Base-by-base conservation (phyloP, 2,888 invertebrate species). In the Tethea ocularis region DNA sequence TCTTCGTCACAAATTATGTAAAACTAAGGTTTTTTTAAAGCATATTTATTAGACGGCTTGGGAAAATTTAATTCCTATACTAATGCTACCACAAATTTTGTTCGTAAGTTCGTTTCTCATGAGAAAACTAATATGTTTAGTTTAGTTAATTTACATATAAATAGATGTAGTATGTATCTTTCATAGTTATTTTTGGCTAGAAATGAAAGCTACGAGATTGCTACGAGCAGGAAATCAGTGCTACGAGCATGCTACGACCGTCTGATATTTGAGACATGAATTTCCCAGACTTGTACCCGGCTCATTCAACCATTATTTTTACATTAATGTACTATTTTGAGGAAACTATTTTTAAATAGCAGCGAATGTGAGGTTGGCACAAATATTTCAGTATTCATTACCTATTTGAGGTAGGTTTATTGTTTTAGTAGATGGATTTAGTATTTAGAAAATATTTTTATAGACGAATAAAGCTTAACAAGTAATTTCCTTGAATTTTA, bases 301-400 rank as follows among this genome's bases (percentile, higher is more conserved):
- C 38, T 38, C 38, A n/a, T 38, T 38, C 38, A 38, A 38, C 38
- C n/a, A n/a, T n/a, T 46, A 46, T 46, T 46, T 46, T 46, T 46
- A 20, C 2, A 20, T 20, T 46, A 20, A 17, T 46, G 46, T 20
- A 46, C 46, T 46, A 20, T 20, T 20, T 10, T 46, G 20, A 20
- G 20, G 46, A 46, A 46, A 46, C 17, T 20, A 46, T 46, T 41
- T 41, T 41, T 17, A 8, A 20, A 17, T 3, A 17, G 38, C 38
- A n/a, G n/a, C 17, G 20, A 2, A 20, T 20, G 46, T 38, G 15
- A 36, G 4, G 36, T 38, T 38, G 38, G 38, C 38, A 38, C 38
- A n/a, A 38, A 15, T 7, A n/a, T 3, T 38, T 10, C 46, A 46
- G 10, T 46, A 20, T 17, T n/a, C 10, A 46, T 46, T 20, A 46